Evolutionary conservation across 2,888 invertebrate species (phyloP), one percentile per base, ranked within the genome.

Genomic region (Geophilus truncorum): DNA sequence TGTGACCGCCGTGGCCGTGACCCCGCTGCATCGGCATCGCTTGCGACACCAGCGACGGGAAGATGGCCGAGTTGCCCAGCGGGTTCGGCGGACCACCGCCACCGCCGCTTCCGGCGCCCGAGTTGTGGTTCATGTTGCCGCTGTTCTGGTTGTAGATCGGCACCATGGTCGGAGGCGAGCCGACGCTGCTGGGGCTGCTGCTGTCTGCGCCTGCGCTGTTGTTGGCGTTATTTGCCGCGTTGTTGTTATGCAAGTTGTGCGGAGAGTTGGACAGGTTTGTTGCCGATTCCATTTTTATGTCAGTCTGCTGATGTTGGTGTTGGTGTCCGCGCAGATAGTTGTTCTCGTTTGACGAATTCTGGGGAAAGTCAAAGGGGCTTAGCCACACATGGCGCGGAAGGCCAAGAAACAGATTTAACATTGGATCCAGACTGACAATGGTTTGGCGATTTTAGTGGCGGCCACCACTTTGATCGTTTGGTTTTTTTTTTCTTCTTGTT

Each of bases 301-400:
- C 78, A 23, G 36, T 15, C 36, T 36, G 36, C 21, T 77, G 34
- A 70, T 70, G 70, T 10, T 34, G 34, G 23, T 36, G 36, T 36
- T 77, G 34, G 28, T 70, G 70, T 10, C 77, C 77, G 23, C 78
- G 23, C 78, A 51, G 28, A 15, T 40, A 28, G 28, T 78, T 40
- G 23, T 30, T 51, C 28, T 45, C 78, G 40, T 51, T 78, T 40
- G 78, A 78, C 28, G 78, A 28, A 36, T 36, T 78, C 40, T 40
- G 78, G 9, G 78, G 40, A 28, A 78, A 45, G 51, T 78, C 78
- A 62, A 62, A 62, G 3, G 79, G 79, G 57, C 70, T 70, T 30
- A 79, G 79, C 79, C 79, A 79, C 32, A 79, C 70, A 62, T 79
- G 79, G 79, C 79, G 79, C 28, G 79, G 79, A 21, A 79, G 57